Base-by-base conservation (phyloP, 2,888 invertebrate species). In the Leucania comma region DNA sequence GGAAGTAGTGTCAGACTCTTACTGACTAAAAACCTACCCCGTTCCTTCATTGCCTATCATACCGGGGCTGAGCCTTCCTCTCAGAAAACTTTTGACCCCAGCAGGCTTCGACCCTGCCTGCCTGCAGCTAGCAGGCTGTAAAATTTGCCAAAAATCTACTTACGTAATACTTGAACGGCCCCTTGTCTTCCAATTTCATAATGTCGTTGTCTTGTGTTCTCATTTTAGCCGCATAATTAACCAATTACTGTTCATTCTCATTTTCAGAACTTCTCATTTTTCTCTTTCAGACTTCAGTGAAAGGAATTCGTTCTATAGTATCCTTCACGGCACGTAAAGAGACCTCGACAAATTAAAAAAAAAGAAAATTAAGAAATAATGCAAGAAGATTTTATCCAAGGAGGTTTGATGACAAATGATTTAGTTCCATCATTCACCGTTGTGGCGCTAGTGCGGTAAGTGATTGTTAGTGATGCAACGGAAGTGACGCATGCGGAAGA, bases 301-400 rank as follows among this genome's bases (percentile, higher is more conserved):
- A 98, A 94, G 98, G 98, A 5, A 98, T 98, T 83, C 97, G 98
- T 72, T 98, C 98, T 60, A 98, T 98, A 87, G 98, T 98, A 35
- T 98, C 98, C 48, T 98, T 98, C 93, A 97, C 98, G 20, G 97
- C 96, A 35, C 95, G 97, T 67, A 97, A 97, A 90, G 97, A 97
- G 82, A 96, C 97, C 14, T 76, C 81, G 1, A 4, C 82, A 0
- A 85, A 85, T 46, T 85, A 77, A 8, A 0, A 9, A 0, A 9
- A 24, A 24, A 46, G 14, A 63, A 54, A 67, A 42, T n/a, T 9
- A n/a, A 17, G 0, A 9, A 42, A 12, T 29, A 6, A 48, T 38
- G 10, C 59, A 53, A 20, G 50, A 50, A 75, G 60, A 60, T 60
- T 54, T 26, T 38, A 60, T 38, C n/a, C 24, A 54, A 63, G 14